Percentiles rank a stretch among this genome's conserved stretches.
phyloP scores from a whole-genome alignment of 2,113 vertebrate genomes.

The Prolemur simus region DNA sequence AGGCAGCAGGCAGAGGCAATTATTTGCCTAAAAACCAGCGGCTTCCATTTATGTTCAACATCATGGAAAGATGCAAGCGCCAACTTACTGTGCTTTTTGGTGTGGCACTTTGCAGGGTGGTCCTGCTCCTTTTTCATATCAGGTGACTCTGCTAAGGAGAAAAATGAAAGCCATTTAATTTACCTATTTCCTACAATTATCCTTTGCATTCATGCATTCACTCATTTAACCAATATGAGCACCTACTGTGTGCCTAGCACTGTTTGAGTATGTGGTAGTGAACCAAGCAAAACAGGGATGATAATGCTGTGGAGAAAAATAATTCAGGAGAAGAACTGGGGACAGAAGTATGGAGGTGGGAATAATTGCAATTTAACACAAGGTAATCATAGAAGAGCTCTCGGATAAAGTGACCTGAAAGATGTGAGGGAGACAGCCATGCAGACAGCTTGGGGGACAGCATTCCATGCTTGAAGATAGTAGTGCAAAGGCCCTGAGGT shows the following conservation, averaged over 20 bases:
- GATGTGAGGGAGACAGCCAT: not conserved
- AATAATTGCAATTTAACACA: not conserved
- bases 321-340: constrained; percentile 43
- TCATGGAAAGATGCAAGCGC: not conserved
- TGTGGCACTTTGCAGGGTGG: constrained; percentile 85
- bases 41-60: not conserved
- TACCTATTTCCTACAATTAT: constrained; percentile 44
- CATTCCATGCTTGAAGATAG: not conserved
- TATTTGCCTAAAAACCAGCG: not conserved
- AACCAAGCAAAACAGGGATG: not conserved
- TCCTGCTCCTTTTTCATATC: constrained; percentile 89
- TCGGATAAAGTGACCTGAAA: not conserved
- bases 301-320: not conserved
- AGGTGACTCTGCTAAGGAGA: constrained; percentile 80
- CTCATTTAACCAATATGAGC: not conserved
- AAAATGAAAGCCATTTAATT: constrained; percentile 71
- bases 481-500: constrained; percentile 8
- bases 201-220: not conserved
- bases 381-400: not conserved
- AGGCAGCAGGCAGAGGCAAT: not conserved
- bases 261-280: not conserved
- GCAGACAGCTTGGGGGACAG: not conserved
- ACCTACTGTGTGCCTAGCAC: not conserved
- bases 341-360: not conserved
- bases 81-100: constrained; percentile 96